phyloP scores from a whole-genome alignment of 2,797 vertebrate genomes.

The Tympanoctomys barrerae region DNA sequence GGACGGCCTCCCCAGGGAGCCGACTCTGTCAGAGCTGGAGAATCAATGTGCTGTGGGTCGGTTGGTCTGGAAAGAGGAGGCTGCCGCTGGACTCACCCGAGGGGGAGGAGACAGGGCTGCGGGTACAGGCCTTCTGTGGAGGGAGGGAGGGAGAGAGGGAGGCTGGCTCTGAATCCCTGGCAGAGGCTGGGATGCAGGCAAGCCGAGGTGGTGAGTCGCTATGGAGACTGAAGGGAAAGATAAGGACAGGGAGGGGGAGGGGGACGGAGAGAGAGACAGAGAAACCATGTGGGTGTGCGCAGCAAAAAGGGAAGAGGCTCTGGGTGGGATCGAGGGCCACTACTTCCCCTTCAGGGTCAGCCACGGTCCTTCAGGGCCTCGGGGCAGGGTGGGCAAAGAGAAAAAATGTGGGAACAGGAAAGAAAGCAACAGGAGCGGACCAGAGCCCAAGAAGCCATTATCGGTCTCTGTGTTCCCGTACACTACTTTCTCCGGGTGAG shows the following conservation, averaged over 20 bases:
- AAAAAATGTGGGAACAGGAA: not conserved
- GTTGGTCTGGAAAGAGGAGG: constrained; percentile 34
- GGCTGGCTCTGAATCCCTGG: constrained; percentile 73
- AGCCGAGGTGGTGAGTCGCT: constrained; percentile 76
- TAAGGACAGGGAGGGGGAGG: constrained; percentile 77
- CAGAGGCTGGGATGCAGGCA: constrained; percentile 75
- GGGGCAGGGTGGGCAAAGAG: not conserved
- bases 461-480: not conserved
- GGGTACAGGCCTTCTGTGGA: constrained; percentile 62
- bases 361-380: not conserved
- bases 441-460: not conserved
- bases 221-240: constrained; percentile 81
- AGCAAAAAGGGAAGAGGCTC: not conserved
- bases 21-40: constrained; percentile 54
- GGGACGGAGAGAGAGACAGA: constrained; percentile 32
- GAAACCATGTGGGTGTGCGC: not conserved
- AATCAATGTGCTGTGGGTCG: constrained; percentile 63
- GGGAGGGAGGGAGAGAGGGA: constrained; percentile 30
- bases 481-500: not conserved
- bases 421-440: not conserved
- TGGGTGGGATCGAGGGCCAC: not conserved
- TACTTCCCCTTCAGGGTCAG: not conserved
- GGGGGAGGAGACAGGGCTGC: constrained; percentile 80
- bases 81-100: constrained; percentile 73
- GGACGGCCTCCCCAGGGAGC: constrained; percentile 49